A percentile compares a stretch with the other conserved stretches of the same genome.
These are phyloP conservation scores for Pipistrellus nathusii DNA, from an alignment of 2,797 vertebrate species.

Conservation along the genomic window DNA sequence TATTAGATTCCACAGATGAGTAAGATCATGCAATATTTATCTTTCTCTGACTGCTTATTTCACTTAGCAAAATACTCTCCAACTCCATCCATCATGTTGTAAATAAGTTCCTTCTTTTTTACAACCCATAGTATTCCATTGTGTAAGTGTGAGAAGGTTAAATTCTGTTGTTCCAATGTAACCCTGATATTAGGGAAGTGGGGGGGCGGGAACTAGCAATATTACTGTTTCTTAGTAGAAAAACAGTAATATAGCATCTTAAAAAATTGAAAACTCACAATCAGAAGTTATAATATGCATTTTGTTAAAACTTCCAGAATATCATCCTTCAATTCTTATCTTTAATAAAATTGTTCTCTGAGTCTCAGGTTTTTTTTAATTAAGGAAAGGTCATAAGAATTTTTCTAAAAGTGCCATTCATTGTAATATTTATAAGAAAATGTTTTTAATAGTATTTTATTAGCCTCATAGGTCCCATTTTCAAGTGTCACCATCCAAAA, in stretches of 20 bases:
- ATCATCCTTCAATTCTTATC: background rate
- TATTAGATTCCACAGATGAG: no score
- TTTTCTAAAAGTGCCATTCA: background rate
- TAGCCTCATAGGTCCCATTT: background rate
- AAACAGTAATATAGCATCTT: background rate
- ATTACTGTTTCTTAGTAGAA: background rate
- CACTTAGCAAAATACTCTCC: no score
- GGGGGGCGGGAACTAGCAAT: no score
- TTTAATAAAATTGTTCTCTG: background rate
- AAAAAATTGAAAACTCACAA: slow-evolving; percentile 18
- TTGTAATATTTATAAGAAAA: background rate
- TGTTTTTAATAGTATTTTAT: background rate
- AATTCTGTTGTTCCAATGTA: no score
- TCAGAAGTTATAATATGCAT: background rate
- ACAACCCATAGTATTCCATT: no score
- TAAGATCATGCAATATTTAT: no score
- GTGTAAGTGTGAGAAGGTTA: no score
- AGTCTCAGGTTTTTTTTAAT: background rate
- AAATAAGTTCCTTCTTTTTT: no score
- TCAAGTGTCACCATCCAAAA: background rate
- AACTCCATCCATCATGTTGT: no score
- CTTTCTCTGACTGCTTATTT: no score
- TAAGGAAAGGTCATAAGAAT: background rate
- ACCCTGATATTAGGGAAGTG: no score
- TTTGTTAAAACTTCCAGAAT: background rate